Base-by-base conservation (phyloP, 2,113 vertebrate species). In the Todiramphus saurophagus region DNA sequence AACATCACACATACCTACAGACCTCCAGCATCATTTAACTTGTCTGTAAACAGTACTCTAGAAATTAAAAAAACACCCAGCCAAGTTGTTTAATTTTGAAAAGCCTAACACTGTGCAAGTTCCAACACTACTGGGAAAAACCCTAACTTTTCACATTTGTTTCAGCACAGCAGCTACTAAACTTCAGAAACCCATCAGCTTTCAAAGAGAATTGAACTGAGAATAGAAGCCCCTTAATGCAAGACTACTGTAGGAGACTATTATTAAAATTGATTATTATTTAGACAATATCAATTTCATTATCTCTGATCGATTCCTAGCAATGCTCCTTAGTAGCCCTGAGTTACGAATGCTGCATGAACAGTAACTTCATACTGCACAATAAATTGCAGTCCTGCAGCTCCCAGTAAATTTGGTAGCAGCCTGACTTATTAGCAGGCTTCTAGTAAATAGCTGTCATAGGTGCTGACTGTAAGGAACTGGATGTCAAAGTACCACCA, bases 251-350 rank as follows among this genome's bases (percentile, higher is more conserved):
- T 94, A 98, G 95, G 96, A 95, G 74, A 90, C 79, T 80, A 89
- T 97, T 98, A 98, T 96, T 98, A 97, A 98, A 98, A 98, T 97
- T 96, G 98, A 98, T 98, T 98, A 97, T 96, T 98, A 98, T 97
- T 97, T 97, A 93, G 94, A 88, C 86, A 91, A 95, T 97, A 98
- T 98, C 95, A 97, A 97, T 98, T 98, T 96, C 96, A 98, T 98
- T 98, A 97, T 96, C 92, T 81, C 91, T 69, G 91, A 98, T 98
- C 72, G 33, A 98, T 98, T 92, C 81, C 83, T n/a, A 89, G 89
- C 83, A 62, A 90, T 33, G 70, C 33, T 95, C 83, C 66, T 96
- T 83, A 88, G 96, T 72, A 97, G 95, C 67, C 69, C 95, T 95
- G 88, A 73, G 85, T 93, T 94, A 91, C 27, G 59, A 91, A 89